Evolutionary conservation across 2,113 vertebrate species (phyloP).

Genomic region (Alaudala cheleensis): DNA sequence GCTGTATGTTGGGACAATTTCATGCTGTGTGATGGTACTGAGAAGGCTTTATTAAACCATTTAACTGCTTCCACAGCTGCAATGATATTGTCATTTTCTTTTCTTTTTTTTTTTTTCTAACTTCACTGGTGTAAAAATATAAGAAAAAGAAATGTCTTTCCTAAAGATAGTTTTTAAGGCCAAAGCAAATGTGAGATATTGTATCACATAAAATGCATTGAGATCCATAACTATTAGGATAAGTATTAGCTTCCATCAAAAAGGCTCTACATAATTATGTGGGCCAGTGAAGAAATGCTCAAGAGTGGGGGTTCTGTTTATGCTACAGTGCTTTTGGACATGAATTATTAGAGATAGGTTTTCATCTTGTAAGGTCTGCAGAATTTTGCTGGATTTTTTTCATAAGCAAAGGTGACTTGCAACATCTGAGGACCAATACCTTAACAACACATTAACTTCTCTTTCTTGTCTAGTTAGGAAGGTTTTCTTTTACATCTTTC

Average conservation of each 20-base stretch:
- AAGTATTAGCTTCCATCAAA: background rate
- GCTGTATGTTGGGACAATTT: background rate
- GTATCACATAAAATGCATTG: background rate
- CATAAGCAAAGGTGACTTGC: background rate
- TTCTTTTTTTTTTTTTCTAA: background rate
- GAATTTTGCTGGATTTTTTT: background rate
- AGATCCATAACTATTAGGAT: background rate
- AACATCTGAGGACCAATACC: background rate
- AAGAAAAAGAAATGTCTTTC: background rate
- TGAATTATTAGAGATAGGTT: background rate
- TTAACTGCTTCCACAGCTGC: background rate
- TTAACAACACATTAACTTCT: background rate
- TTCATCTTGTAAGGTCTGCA: background rate
- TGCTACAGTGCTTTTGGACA: background rate
- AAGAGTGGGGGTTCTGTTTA: background rate
- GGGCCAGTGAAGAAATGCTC: background rate
- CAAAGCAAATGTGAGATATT: background rate
- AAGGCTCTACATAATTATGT: background rate
- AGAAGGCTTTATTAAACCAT: background rate
- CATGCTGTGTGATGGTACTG: background rate
- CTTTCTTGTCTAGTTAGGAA: background rate
- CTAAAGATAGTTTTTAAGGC: background rate
- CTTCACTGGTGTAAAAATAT: background rate
- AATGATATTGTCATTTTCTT: background rate
- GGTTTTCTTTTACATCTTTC: background rate